Evolutionary conservation across 2,113 vertebrate genomes (phyloP).

Genomic region (Thymallus thymallus): DNA sequence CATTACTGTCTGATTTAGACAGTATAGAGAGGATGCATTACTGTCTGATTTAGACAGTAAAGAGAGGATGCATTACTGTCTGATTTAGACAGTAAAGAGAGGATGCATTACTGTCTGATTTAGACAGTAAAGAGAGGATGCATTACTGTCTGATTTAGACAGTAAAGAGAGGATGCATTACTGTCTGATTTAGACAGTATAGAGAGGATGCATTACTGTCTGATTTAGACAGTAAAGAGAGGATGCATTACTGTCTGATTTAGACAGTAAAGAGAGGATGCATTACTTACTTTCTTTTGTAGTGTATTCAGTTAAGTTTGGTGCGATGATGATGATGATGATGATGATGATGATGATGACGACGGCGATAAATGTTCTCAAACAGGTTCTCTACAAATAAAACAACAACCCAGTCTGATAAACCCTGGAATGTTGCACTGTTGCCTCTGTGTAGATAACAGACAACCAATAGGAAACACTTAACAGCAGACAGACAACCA

Average conservation of each 20-base stretch:
- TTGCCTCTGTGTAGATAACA: background rate
- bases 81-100: too few relatives aligned
- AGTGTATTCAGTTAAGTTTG: background rate
- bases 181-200: too few relatives aligned
- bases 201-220: background rate
- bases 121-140: too few relatives aligned
- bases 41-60: too few relatives aligned
- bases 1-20: too few relatives aligned
- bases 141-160: too few relatives aligned
- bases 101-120: background rate
- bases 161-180: background rate
- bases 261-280: too few relatives aligned
- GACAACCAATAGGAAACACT: constrained; percentile 45
- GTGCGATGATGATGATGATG: background rate
- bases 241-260: too few relatives aligned
- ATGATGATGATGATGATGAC: background rate
- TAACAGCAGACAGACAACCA: constrained; percentile 17
- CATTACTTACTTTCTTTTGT: background rate
- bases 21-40: background rate
- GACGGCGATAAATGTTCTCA: constrained; percentile 32
- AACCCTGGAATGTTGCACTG: constrained; percentile 53
- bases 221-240: too few relatives aligned
- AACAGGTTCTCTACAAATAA: constrained; percentile 34
- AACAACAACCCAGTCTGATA: constrained; percentile 22
- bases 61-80: background rate